Percentiles rank a stretch among this genome's conserved stretches.
These are phyloP conservation scores for Chaetorhynchus papuensis DNA, from an alignment of 2,113 vertebrate species.

Conservation along the genomic window DNA sequence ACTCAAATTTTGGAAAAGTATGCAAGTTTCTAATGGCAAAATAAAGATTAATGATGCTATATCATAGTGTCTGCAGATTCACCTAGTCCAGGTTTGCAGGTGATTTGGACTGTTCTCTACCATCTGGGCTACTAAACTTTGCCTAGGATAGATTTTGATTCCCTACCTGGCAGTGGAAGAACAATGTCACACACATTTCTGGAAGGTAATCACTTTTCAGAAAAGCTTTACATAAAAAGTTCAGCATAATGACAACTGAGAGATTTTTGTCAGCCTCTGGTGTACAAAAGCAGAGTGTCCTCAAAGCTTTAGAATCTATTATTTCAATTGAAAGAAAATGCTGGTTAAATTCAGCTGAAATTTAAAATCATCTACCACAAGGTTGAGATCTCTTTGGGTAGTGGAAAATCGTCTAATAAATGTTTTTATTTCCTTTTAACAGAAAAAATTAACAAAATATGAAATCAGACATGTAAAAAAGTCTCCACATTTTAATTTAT, in stretches of 20 bases:
- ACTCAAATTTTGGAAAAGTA: neutral
- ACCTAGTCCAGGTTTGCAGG: neutral
- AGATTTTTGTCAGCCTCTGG: neutral
- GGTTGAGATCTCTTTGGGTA: neutral
- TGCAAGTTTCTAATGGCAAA: neutral
- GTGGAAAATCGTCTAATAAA: neutral
- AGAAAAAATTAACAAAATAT: neutral
- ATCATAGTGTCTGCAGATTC: neutral
- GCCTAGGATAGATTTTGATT: neutral
- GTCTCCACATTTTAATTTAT: neutral
- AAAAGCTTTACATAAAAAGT: neutral
- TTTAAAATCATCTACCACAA: neutral
- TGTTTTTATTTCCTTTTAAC: neutral
- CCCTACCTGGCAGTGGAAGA: neutral
- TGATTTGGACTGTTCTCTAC: neutral
- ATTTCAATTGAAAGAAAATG: neutral
- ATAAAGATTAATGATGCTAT: neutral
- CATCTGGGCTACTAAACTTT: neutral
- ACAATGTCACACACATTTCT: neutral
- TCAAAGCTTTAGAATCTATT: neutral
- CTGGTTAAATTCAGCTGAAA: neutral
- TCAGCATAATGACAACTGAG: neutral
- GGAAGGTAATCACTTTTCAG: neutral
- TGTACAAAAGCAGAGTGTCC: neutral
- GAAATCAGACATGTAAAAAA: neutral